Base-by-base conservation (phyloP, 2,113 vertebrate species). In the Chaenocephalus aceratus region DNA sequence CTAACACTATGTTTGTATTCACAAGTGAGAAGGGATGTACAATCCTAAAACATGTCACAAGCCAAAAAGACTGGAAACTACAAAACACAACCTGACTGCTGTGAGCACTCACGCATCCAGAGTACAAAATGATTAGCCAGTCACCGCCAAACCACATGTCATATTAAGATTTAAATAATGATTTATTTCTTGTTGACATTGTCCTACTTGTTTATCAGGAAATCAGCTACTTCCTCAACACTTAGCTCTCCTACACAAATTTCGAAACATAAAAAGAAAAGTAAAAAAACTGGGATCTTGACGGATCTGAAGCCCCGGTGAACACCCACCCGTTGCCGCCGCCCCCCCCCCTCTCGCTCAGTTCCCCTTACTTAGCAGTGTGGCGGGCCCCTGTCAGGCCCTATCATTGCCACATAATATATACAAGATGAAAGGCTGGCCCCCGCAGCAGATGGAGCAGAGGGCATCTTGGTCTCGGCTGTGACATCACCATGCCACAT, bases 311-410 rank as follows among this genome's bases (percentile, higher is more conserved):
- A 57, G 57, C 59, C 51, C 8, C 23, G 61, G 4, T 15, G 12
- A 80, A 70, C 46, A 73, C 21, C 21, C 69, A 67, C 45, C 72
- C 12, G 1, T 71, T n/a, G 10, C 10, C 45, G 23, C 16, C 44
- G 15, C 58, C 18, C 36, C 21, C 21, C 34, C 16, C 44, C 18
- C 58, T 15, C 45, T 15, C n/a, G 13, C 69, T 71, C 36, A 23
- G 48, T 86, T 84, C 82, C 48, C 62, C 74, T 94, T 87, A 90
- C 80, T 93, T 90, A 90, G 91, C 91, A 86, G 80, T 93, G 79
- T 56, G 53, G 66, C 63, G 23, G 87, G 77, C 67, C 69, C 72
- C 82, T 91, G 89, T 94, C 91, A 93, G 77, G 62, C 87, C 81
- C 75, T 82, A 93, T 94, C 91, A 93, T 9, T 2, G 62, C 82